Evolutionary conservation across 2,113 vertebrate genomes (phyloP).

Genomic region (Gopherus flavomarginatus): DNA sequence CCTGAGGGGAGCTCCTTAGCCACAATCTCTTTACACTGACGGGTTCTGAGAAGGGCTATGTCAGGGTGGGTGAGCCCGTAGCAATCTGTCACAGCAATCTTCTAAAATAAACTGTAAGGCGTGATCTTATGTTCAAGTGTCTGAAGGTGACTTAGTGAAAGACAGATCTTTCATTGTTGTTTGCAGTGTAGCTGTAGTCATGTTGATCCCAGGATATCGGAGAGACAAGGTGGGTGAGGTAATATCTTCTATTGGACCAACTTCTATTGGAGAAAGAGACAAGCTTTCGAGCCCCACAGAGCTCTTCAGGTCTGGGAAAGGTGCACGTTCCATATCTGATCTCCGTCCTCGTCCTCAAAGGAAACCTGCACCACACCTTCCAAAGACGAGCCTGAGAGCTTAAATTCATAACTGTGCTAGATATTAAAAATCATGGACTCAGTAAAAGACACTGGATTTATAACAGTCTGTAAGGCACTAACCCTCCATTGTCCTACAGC

Average conservation of each 20-base stretch:
- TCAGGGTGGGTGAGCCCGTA: background rate
- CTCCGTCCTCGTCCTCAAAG: background rate
- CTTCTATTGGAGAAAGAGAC: background rate
- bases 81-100: background rate
- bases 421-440: background rate
- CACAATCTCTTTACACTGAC: background rate
- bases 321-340: background rate
- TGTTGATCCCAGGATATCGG: background rate
- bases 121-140: background rate
- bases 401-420: background rate
- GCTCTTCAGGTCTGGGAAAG: background rate
- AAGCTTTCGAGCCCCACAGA: background rate
- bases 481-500: background rate
- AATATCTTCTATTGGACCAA: background rate
- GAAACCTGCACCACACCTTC: background rate
- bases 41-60: background rate
- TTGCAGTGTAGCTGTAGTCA: background rate
- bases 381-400: background rate
- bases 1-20: background rate
- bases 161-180: background rate
- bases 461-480: background rate
- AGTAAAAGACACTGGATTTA: background rate
- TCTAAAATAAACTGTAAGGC: background rate
- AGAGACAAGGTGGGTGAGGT: background rate
- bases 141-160: background rate